Evolutionary conservation across 2,113 vertebrate genomes (phyloP).

Genomic region (Dascyllus trimaculatus): DNA sequence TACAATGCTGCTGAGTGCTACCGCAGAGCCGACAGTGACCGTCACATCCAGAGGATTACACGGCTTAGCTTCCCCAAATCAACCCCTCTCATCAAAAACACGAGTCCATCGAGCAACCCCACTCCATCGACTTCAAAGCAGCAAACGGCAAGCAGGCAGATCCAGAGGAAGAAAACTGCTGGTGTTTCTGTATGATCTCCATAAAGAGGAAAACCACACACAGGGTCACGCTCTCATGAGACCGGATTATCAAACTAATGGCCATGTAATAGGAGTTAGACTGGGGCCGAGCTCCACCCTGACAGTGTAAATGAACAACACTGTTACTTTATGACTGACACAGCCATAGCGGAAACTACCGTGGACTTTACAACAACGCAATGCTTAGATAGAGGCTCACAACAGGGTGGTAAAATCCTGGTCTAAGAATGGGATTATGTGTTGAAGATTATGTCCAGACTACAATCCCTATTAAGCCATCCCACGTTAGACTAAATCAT

Average conservation of each 20-base stretch:
- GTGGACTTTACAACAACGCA: background rate
- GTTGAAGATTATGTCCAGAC: background rate
- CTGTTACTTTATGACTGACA: slow-evolving; percentile 12
- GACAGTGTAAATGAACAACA: slow-evolving; percentile 24
- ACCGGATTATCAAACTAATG: slow-evolving; percentile 41
- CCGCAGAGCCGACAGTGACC: background rate
- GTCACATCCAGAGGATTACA: slow-evolving; percentile 22
- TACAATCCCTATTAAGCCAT: no score
- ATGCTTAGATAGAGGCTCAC: background rate
- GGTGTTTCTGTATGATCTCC: slow-evolving; percentile 27
- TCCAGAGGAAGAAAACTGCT: background rate
- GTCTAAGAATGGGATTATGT: background rate
- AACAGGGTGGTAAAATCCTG: background rate
- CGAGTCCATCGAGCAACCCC: background rate
- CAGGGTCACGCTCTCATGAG: slow-evolving; percentile 17
- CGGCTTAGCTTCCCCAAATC: slow-evolving; percentile 20
- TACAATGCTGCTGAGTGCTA: background rate
- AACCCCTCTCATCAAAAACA: slow-evolving; percentile 40
- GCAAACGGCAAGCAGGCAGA: slow-evolving; percentile 31
- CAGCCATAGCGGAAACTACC: slow-evolving; percentile 8
- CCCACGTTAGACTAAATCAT: background rate
- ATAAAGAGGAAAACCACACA: slow-evolving; percentile 17
- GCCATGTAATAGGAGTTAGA: slow-evolving; percentile 13
- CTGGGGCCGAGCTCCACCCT: slow-evolving; percentile 28
- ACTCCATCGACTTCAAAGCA: slow-evolving; percentile 20